These are phyloP conservation scores for Poecilobothrus nobilitatus DNA, from an alignment of 2,888 invertebrate species.

Conservation along the genomic window DNA sequence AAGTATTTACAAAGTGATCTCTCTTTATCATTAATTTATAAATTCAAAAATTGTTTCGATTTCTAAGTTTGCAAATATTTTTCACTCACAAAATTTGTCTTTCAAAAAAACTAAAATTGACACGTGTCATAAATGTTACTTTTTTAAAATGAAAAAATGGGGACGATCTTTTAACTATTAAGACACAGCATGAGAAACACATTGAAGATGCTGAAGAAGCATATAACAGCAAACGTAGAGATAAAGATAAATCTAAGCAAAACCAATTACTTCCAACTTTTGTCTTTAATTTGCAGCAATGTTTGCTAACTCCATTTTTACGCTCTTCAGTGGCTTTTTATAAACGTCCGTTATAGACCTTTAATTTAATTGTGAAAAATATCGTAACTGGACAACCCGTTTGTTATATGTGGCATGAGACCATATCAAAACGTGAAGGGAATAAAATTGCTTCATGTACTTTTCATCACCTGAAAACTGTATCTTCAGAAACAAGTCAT, in stretches of 20 bases:
- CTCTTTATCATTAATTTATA: conserved; percentile 16
- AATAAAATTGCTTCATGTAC: conserved; percentile 13
- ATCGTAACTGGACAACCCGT: background rate
- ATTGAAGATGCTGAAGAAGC: conserved; percentile 10
- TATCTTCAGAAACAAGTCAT: background rate
- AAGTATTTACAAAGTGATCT: conserved; percentile 17
- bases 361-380: conserved; percentile 11
- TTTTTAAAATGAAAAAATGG: background rate
- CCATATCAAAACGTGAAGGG: conserved; percentile 7
- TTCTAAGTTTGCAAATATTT: background rate
- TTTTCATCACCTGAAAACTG: background rate
- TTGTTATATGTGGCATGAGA: conserved; percentile 14
- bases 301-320: conserved; percentile 10
- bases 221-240: conserved; percentile 11
- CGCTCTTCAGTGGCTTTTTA: background rate
- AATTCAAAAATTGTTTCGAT: background rate
- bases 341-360: conserved; percentile 1
- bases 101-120: too few species aligned
- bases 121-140: too few species aligned
- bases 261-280: conserved; percentile 9
- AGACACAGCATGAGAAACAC: conserved; percentile 13
- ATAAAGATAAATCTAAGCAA: too few species aligned
- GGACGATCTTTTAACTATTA: background rate
- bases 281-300: conserved; percentile 15
- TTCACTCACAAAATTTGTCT: too few species aligned